These are phyloP conservation scores for Leptura quadrifasciata DNA, from an alignment of 2,888 invertebrate species.

Conservation along the genomic window DNA sequence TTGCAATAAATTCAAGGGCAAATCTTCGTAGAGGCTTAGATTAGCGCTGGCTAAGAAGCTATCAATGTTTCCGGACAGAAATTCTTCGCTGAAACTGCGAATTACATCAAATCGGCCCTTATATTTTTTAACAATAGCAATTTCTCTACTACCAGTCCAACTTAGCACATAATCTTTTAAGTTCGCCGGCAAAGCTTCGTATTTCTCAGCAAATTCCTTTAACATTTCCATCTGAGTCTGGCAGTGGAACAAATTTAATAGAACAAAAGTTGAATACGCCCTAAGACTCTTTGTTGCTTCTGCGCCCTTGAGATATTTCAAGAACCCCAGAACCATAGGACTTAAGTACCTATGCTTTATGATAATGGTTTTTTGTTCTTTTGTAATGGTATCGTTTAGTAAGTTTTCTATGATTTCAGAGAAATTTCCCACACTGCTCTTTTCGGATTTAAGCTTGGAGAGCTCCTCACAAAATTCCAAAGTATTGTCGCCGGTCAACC, in stretches of 20 bases:
- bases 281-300: slow-evolving; percentile 63
- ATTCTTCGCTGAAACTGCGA: slow-evolving; percentile 56
- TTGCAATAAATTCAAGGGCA: slow-evolving; percentile 62
- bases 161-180: slow-evolving; percentile 74
- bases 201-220: slow-evolving; percentile 74
- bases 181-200: slow-evolving; percentile 71
- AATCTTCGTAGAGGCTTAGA: slow-evolving; percentile 56
- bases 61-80: slow-evolving; percentile 59
- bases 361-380: slow-evolving; percentile 26
- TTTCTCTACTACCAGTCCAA: slow-evolving; percentile 71
- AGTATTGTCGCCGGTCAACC: slow-evolving; percentile 56
- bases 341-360: slow-evolving; percentile 60
- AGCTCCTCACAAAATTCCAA: slow-evolving; percentile 60
- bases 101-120: slow-evolving; percentile 62
- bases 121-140: slow-evolving; percentile 51
- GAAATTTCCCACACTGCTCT: not conserved
- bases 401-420: slow-evolving; percentile 49
- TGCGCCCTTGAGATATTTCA: slow-evolving; percentile 66
- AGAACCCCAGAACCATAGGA: slow-evolving; percentile 70
- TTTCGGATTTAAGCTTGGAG: slow-evolving; percentile 43
- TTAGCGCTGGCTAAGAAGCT: slow-evolving; percentile 52
- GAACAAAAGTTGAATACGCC: slow-evolving; percentile 73
- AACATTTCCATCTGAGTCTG: slow-evolving; percentile 77
- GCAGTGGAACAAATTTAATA: slow-evolving; percentile 78
- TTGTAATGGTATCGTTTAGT: slow-evolving; percentile 28